Evolutionary conservation across 92 coral and sea anemone species (phyloP), one percentile per base, ranked within the genome.

Genomic region (Zoanthus solanderi): DNA sequence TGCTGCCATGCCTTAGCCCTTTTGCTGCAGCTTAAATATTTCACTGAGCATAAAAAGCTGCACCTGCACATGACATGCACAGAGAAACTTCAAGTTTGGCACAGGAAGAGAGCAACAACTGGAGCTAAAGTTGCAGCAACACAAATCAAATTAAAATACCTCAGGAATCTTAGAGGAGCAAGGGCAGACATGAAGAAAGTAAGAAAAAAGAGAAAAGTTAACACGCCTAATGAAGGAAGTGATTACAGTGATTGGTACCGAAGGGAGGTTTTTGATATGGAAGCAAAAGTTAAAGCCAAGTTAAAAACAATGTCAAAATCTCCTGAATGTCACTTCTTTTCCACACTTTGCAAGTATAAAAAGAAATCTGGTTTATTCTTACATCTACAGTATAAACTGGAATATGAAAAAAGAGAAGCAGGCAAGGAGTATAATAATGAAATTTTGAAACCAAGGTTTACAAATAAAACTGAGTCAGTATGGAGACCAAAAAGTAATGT

Each of bases 1-100:
- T 89, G 94, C 82, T 92, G 94, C 73, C 94, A 89, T 57, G 92
- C 72, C 0, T 44, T 92, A 68, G 92, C 92, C 75, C 83, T 89
- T 13, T 47, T 88, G 54, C 45, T 85, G 50, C 60, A 85, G 53
- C 83, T 92, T 11, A 88, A 88, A 4, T 89, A 63, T 72, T 92
- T 60, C 54, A 50, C 13, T 54, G 92, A 89, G 9, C 78, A 83
- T 84, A 89, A 89, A 57, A 71, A 89, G 60, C 83, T 89, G 16
- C n/a, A 53, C 45, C 89, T 92, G 46, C 72, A 81, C 69, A 86
- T 89, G 90, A 18, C 89, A 37, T 92, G 94, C 74, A 92, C 92
- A 12, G 94, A 89, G 67, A 86, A 92, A 60, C 79, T 92, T n/a
- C 94, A 89, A 84, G 66, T 63, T 14, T 91, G 92, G 92, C 90